These are phyloP conservation scores for Istiophorus platypterus DNA, from an alignment of 2,113 vertebrate genomes.

Conservation along the genomic window DNA sequence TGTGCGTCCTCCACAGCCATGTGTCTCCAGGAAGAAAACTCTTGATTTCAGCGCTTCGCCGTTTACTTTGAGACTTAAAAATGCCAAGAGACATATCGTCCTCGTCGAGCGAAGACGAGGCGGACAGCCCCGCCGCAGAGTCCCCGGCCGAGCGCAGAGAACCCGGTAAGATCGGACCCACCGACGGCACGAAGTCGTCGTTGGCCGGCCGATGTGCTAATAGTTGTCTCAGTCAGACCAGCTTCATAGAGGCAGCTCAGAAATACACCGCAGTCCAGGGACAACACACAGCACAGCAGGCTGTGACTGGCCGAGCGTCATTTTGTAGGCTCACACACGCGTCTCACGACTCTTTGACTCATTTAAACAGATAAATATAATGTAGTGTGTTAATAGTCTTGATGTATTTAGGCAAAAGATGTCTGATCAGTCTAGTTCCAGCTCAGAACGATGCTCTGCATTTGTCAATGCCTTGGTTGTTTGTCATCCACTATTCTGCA, in stretches of 20 bases:
- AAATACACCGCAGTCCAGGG: background rate
- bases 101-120: slow-evolving; percentile 70
- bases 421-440: background rate
- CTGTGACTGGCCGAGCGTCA: background rate
- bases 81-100: slow-evolving; percentile 62
- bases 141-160: background rate
- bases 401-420: no score
- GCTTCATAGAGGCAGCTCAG: background rate
- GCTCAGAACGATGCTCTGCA: background rate
- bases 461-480: background rate
- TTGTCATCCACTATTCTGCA: background rate
- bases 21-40: background rate
- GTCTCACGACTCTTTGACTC: background rate
- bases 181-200: background rate
- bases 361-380: background rate
- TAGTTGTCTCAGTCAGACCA: background rate
- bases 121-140: background rate
- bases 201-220: background rate
- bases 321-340: no score
- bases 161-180: slow-evolving; percentile 23
- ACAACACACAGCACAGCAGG: background rate
- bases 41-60: background rate
- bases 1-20: slow-evolving; percentile 42
- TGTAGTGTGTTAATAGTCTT: background rate
- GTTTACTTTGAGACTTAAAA: slow-evolving; percentile 1